Evolutionary conservation across 2,113 vertebrate genomes (phyloP), one percentile per base, ranked within the genome.

Genomic region (Crotalus viridis): DNA sequence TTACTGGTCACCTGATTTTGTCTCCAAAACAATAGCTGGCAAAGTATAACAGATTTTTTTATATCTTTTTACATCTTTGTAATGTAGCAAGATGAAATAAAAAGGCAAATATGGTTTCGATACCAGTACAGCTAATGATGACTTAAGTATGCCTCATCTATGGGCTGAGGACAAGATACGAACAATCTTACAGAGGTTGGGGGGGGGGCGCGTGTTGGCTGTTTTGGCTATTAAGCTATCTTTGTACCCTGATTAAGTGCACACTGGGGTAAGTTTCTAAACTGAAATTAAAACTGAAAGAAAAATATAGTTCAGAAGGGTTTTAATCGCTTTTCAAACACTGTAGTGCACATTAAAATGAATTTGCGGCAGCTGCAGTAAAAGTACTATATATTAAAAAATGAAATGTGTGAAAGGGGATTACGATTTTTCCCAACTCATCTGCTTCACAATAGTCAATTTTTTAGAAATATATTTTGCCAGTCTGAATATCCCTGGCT

Each of bases 301-400:
- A 92, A 52, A 95, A 90, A 57, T 61, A 87, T 26, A 88, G 57
- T 89, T 94, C 74, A 0, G 0, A 33, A 87, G 10, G 19, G 56
- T 24, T 94, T 94, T 91, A 86, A 86, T 61, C 93, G 89, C 21
- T 90, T 95, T 51, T 57, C 69, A 21, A 85, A 69, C 0, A 2
- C 10, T 0, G 5, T 57, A 26, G 61, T 74, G 17, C 81, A 51
- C 61, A 94, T 92, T 87, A 61, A 55, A 89, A 85, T 46, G 15
- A 89, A 85, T 51, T 85, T 69, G 93, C 85, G 10, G 85, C 90
- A 0, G 0, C 81, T 48, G 43, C 90, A 92, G 28, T 94, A 33
- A 21, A 0, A 33, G 48, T 91, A 51, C 48, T 51, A 6, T 85
- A 52, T 51, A 43, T 33, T 24, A 85, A 28, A 91, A 90, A 3